Evolutionary conservation across 2,797 vertebrate genomes (phyloP).

Genomic region (Danio albolineatus): DNA sequence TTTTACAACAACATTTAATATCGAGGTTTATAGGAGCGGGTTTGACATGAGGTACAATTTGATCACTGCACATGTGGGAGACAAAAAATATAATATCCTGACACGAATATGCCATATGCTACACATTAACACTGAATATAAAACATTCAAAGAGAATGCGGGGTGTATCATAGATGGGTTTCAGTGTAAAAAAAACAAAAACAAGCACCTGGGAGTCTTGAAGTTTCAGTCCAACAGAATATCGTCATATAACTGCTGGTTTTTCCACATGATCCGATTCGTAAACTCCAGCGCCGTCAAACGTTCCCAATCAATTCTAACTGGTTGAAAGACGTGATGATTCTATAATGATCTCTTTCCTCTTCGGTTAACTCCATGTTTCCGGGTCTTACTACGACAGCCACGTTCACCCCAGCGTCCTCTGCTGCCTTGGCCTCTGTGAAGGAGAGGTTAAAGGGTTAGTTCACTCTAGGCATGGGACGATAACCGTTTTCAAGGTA

Average conservation of each 20-base stretch:
- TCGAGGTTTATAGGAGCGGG: constrained; percentile 5
- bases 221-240: constrained; percentile 46
- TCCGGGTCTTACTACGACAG: constrained; percentile 90
- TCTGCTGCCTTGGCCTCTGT: constrained; percentile 94
- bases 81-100: neutral
- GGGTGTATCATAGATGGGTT: constrained; percentile 19
- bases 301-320: constrained; percentile 78
- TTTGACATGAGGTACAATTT: constrained; percentile 16
- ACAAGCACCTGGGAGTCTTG: constrained; percentile 47
- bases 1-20: constrained; percentile 26
- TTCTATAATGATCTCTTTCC: constrained; percentile 86
- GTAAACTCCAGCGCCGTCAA: constrained; percentile 58
- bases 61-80: constrained; percentile 13
- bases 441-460: constrained; percentile 32
- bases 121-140: constrained; percentile 42
- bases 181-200: constrained; percentile 44
- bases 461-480: no score
- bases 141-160: constrained; percentile 29
- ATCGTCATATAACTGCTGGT: constrained; percentile 23
- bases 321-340: constrained; percentile 89
- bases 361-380: constrained; percentile 93
- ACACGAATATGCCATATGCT: constrained; percentile 48
- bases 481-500: no score
- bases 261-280: constrained; percentile 33
- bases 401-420: constrained; percentile 87